These are phyloP conservation scores for Spodoptera litura DNA, from an alignment of 1,140 invertebrate genomes.

Conservation along the genomic window DNA sequence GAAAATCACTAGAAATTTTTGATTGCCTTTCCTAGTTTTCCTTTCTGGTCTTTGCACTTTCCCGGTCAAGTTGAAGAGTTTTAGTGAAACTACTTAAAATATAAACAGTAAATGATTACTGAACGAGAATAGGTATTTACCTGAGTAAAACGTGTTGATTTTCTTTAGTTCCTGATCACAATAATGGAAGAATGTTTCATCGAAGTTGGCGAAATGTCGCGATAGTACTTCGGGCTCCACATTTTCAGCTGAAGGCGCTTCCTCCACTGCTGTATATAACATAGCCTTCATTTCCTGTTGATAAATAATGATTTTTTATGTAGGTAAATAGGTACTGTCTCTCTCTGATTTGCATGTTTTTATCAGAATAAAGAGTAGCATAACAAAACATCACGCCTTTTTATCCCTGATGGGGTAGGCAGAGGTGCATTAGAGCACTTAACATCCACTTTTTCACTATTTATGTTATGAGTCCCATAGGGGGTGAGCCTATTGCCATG, in stretches of 20 bases:
- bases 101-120: neutral
- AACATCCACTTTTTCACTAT: too few relatives aligned
- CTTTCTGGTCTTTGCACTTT: too few relatives aligned
- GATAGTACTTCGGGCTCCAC: conserved; percentile 95
- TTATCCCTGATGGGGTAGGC: too few relatives aligned
- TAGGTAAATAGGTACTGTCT: too few relatives aligned
- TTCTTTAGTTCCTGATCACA: conserved; percentile 98
- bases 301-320: neutral
- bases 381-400: too few relatives aligned
- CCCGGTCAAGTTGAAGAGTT: neutral
- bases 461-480: too few relatives aligned
- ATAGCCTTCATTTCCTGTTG: conserved; percentile 96
- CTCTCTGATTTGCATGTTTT: too few relatives aligned
- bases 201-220: conserved; percentile 97
- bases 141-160: conserved; percentile 98
- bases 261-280: conserved; percentile 95
- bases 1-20: too few relatives aligned
- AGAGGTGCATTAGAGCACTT: too few relatives aligned
- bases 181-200: conserved; percentile 98
- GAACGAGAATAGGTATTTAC: conserved; percentile 85
- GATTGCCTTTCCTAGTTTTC: too few relatives aligned
- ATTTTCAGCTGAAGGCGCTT: conserved; percentile 94
- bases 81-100: too few relatives aligned
- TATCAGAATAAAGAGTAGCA: neutral
- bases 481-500: too few relatives aligned